Evolutionary conservation across 2,888 invertebrate species (phyloP), one percentile per base, ranked within the genome.

Genomic region (Phrixothrix hirtus): DNA sequence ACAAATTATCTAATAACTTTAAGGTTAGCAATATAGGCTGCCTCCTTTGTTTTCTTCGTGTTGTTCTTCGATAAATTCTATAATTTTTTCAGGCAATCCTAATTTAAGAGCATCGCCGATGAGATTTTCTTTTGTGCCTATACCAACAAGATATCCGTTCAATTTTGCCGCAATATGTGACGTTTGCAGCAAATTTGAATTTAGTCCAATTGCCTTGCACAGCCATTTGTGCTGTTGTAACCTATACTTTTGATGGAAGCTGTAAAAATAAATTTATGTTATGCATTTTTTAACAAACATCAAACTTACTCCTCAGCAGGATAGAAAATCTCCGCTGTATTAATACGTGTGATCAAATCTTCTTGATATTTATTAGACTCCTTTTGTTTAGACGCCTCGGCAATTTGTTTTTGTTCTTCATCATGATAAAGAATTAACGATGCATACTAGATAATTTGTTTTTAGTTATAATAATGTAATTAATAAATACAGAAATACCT

Each of bases 201-300:
- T 80, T 27, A 92, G 64, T 1, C 85, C 85, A 9, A 95, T 76
- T 43, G 84, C 83, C 58, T 85, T 82, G 60, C 88, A 81, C 6
- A 95, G 79, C 74, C 86, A 86, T 38, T 86, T 82, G 75, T 94
- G 90, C 14, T 87, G 86, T 76, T 95, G 92, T 44, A 97, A 79
- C 63, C 94, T 83, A 74, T 95, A 96, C 76, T 97, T 97, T 74
- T 97, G 97, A 74, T 97, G 96, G 72, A 97, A 97, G 69, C 95
- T 95, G 79, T 16, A 74, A 76, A 62, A n/a, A n/a, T n/a, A 7
- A 10, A 44, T 27, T 44, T 29, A 4, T 12, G 16, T 16, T 16
- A 32, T 30, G 2, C 12, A 7, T 7, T 7, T 10, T 15, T n/a
- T 5, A n/a, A 12, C 11, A 17, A 31, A 2, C 2, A 14, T 34